Evolutionary conservation across 1,140 invertebrate species (phyloP).

Genomic region (Phortica variegata): DNA sequence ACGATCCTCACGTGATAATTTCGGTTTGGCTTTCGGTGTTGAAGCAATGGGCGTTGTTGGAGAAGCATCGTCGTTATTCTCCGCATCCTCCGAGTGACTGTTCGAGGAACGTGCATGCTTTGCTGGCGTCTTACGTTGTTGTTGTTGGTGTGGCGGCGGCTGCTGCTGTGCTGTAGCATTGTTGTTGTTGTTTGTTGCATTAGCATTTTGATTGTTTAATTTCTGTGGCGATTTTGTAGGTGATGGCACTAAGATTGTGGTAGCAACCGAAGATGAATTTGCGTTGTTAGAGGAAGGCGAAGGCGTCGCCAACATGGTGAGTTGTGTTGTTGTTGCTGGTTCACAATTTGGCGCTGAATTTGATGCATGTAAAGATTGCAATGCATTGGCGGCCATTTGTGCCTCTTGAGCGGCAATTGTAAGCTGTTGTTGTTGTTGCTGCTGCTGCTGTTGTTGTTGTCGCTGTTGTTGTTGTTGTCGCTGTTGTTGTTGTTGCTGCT

Average conservation of each 20-base stretch:
- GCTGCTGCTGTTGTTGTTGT: background rate
- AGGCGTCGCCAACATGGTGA: too few relatives aligned
- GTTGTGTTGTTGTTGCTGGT: too few relatives aligned
- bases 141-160: slow-evolving; percentile 11
- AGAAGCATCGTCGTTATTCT: background rate
- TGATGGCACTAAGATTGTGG: too few relatives aligned
- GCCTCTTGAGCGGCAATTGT: slow-evolving; percentile 41
- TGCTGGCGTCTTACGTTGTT: slow-evolving; percentile 13
- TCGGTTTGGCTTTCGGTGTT: slow-evolving; percentile 26
- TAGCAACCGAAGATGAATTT: too few relatives aligned
- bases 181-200: slow-evolving; percentile 23
- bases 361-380: slow-evolving; percentile 39
- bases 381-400: slow-evolving; percentile 37
- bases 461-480: slow-evolving; percentile 12
- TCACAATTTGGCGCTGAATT: slow-evolving; percentile 14
- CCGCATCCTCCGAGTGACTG: slow-evolving; percentile 15
- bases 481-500: slow-evolving; percentile 9
- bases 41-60: slow-evolving; percentile 13
- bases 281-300: too few relatives aligned
- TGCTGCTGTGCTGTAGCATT: slow-evolving; percentile 13
- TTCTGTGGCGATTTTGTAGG: background rate
- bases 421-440: slow-evolving; percentile 23
- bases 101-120: slow-evolving; percentile 7
- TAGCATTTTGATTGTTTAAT: too few relatives aligned
- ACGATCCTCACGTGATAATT: slow-evolving; percentile 86